Evolutionary conservation across 2,113 vertebrate genomes (phyloP), one percentile per base, ranked within the genome.

Genomic region (Mola mola): DNA sequence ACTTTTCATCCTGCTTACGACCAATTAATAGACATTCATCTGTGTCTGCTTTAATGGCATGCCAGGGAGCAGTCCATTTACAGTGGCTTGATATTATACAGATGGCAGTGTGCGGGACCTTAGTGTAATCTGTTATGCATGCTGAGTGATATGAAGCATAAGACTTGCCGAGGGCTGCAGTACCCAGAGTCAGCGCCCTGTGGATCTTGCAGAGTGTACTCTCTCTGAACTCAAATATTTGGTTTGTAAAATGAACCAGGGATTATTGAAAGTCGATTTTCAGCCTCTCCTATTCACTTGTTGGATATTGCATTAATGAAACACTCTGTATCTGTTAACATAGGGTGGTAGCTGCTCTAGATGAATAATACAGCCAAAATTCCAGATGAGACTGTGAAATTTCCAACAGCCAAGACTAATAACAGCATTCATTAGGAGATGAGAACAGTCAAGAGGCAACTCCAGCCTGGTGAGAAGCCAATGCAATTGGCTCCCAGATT

Each of bases 181-280:
- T 58, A 50, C 67, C 63, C 50, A 19, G 43, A 59, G 58, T 42
- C 58, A 82, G 59, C 44, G 16, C 72, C 65, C 71, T 46, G 56
- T 78, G 71, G 82, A 83, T 84, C 80, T 84, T 79, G 58, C 79
- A 60, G 60, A 72, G 68, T 78, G 67, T 79, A 78, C 86, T 79
- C 72, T 73, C 57, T 72, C 75, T 78, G 85, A 88, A 84, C 87
- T 88, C 82, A 87, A 90, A 88, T 89, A 90, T 89, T 88, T 88
- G 79, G 66, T 81, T 81, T 84, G 81, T 75, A 86, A 90, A 88
- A 87, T 83, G 81, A 89, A 78, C 53, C 71, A 24, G 66, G 72
- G 67, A 77, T 89, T 84, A 81, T 86, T 87, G 69, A 87, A 69
- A 84, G 86, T 74, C 37, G 66, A 80, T 82, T 84, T 85, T 65